Evolutionary conservation across 2,888 invertebrate genomes (phyloP).

Genomic region (Hololepta plana): DNA sequence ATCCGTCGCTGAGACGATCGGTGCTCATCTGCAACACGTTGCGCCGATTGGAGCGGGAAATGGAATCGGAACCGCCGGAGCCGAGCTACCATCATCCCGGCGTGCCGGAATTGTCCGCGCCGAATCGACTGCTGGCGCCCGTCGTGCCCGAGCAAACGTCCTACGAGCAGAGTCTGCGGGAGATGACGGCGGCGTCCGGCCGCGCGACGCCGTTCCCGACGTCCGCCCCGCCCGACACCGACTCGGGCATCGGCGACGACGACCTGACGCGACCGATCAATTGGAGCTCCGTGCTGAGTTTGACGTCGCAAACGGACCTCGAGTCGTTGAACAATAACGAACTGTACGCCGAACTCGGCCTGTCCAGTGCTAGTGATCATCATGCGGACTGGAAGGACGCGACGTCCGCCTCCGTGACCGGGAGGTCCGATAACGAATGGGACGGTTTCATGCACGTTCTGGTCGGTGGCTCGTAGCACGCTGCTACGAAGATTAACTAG

Average conservation of each 20-base stretch:
- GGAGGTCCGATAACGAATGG: conserved; percentile 29
- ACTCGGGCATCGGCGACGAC: conserved; percentile 56
- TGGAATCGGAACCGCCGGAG: conserved; percentile 47
- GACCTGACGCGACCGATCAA: conserved; percentile 65
- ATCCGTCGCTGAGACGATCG: conserved; percentile 74
- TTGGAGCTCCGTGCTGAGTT: conserved; percentile 79
- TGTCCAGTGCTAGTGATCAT: conserved; percentile 34
- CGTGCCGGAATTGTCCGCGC: conserved; percentile 8
- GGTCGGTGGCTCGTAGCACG: conserved; percentile 47
- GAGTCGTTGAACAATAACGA: conserved; percentile 70
- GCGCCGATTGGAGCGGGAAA: conserved; percentile 74
- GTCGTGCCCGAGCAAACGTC: conserved; percentile 11
- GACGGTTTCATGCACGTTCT: conserved; percentile 50
- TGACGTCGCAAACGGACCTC: conserved; percentile 70
- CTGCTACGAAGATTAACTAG: too few relatives aligned
- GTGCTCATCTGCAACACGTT: conserved; percentile 88
- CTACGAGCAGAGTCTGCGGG: conserved; percentile 21
- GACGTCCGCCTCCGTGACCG: neutral
- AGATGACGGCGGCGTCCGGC: conserved; percentile 32
- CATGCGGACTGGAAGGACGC: neutral
- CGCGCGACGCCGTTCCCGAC: conserved; percentile 49
- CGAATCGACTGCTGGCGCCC: conserved; percentile 5
- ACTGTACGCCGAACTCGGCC: conserved; percentile 52
- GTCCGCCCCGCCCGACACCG: conserved; percentile 50
- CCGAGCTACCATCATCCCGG: conserved; percentile 22